Evolutionary conservation across 2,888 invertebrate species (phyloP), one percentile per base, ranked within the genome.

Genomic region (Heteromyza rotundicornis): DNA sequence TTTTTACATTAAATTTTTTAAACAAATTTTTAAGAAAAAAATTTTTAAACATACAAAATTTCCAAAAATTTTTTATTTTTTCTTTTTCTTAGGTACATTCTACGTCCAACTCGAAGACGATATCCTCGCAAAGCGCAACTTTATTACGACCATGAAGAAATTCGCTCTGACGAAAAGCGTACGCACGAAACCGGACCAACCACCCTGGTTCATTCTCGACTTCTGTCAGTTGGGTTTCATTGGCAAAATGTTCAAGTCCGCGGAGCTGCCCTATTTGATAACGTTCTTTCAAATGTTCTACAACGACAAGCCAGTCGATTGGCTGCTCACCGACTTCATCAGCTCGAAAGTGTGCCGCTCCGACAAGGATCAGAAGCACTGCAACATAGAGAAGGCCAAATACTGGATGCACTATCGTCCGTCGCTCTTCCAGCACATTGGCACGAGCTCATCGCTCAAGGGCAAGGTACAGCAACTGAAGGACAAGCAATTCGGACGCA

Each of bases 401-500:
- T 87, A 95, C 63, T 92, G 95, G 88, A 87, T 94, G 7, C 92
- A 92, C 75, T 95, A 91, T 80, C 93, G 94, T 69, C 92, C 94
- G 0, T 94, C 96, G 0, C 85, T 98, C 1, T 98, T 98, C 79
- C 96, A 97, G 83, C 98, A 98, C 78, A 92, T 97, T 64, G 98
- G 98, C 2, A 90, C 92, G 19, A 95, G 95, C 78, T 98, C 98
- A 0, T 98, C 98, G 0, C 86, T 98, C 0, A 93, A 91, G 81
- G 98, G 98, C 61, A 98, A 98, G 87, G 92, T 96, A 58, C 98
- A 98, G 80, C 96, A 95, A 84, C 85, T 98, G 0, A 95, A 96
- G 92, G 95, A 96, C 80, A 90, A 91, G 72, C 92, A 94, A 77
- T 96, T 94, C 83, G 95, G 95, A 19, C 74, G 69, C 53, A 92